Base-by-base conservation (phyloP, 2,888 invertebrate genomes). In the Loripinus fragilis region DNA sequence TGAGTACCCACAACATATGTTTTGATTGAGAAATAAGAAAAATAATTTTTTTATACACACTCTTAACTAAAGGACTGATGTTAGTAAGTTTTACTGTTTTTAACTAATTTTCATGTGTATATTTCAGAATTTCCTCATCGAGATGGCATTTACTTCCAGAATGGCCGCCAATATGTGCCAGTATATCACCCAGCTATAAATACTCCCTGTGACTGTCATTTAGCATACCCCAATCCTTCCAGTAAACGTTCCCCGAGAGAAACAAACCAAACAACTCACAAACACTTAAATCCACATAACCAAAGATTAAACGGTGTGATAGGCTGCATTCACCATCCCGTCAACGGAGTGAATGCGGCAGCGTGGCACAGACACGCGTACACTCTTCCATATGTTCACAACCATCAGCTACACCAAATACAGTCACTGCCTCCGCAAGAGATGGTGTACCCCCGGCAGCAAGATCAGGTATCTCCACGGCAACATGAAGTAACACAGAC, bases 291-390 rank as follows among this genome's bases (percentile, higher is more conserved):
- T 65, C 67, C 80, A 52, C 76, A 69, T 52, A 83, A 78, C 74
- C 80, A 78, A 71, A 78, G 78, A 81, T 65, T 74, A 3, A 84
- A 81, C 50, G 81, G 81, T 55, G 69, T 81, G 48, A 52, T 81
- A 30, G 81, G 84, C 7, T 81, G 81, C 71, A 71, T 84, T 17
- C 84, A 84, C 66, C 80, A 78, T 38, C 82, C 71, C 50, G 60
- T 77, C 15, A 74, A 72, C 30, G 78, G 74, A 20, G 69, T 76
- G 60, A 76, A 65, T 30, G 28, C 74, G 17, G 66, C 80, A n/a
- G 66, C 78, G 23, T 83, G 83, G 83, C 83, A 78, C 30, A 80
- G 83, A 60, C 83, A 81, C 45, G 74, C 83, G 0, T 83, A 80
- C 66, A 83, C 83, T 20, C 70, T 83, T 48, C 83, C 83, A 3